Percentiles rank a stretch among this genome's conserved stretches.
These are phyloP conservation scores for Hypsibius dujardini DNA, from an alignment of 1,140 invertebrate species.

Conservation along the genomic window DNA sequence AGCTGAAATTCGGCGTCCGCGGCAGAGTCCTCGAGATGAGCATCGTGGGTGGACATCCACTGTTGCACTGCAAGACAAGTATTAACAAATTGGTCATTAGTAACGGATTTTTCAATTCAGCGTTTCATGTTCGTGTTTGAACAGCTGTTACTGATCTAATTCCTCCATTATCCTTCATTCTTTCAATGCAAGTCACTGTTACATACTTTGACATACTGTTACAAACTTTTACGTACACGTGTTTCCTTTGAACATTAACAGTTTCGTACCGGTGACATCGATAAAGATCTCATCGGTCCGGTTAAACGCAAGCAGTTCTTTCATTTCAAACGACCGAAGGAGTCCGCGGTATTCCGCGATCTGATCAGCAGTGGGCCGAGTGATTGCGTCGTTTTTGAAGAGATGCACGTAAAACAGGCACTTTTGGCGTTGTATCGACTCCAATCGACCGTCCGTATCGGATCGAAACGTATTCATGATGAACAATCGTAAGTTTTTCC, in stretches of 20 bases:
- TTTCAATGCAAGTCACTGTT: too few species aligned
- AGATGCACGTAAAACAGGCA: not conserved
- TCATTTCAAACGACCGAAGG: not conserved
- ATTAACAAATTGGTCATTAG: too few species aligned
- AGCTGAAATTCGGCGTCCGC: not conserved
- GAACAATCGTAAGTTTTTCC: not conserved
- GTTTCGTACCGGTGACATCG: not conserved
- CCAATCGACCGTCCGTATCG: not conserved
- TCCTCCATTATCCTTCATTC: too few species aligned
- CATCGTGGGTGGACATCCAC: too few species aligned
- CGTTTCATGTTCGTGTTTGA: too few species aligned
- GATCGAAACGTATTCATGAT: not conserved
- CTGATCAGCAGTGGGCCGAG: not conserved
- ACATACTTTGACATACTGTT: too few species aligned
- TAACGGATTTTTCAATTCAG: too few species aligned
- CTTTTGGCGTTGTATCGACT: not conserved
- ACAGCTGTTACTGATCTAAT: too few species aligned
- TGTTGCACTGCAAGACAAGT: too few species aligned
- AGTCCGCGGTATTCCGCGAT: conserved; percentile 3
- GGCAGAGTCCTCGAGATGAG: not conserved
- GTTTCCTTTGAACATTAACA: too few species aligned
- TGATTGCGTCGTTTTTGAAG: not conserved
- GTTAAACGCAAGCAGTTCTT: not conserved
- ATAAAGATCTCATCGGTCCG: not conserved
- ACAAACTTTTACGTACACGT: too few species aligned